A percentile compares a stretch with the other conserved stretches of the same genome.
Evolutionary conservation across 92 coral and sea anemone species (phyloP).

Genomic region (Palythoa grandiflora): DNA sequence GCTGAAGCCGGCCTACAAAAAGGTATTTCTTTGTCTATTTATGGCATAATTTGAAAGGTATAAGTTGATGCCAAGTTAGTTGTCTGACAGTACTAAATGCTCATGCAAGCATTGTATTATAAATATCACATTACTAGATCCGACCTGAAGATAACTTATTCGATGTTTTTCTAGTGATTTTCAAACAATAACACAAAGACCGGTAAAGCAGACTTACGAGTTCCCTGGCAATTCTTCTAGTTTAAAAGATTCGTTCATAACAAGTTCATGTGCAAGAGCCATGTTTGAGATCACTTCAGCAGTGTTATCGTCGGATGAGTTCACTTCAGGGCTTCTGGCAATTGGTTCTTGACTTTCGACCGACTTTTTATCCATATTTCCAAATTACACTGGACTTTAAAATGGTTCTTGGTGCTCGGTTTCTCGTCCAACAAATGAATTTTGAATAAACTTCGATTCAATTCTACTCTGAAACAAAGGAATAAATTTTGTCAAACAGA

Average conservation of each 20-base stretch:
- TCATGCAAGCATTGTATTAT: too few relatives aligned
- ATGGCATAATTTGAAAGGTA: too few relatives aligned
- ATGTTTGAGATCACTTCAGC: constrained; percentile 84
- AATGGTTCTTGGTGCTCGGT: neutral
- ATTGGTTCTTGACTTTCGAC: constrained; percentile 23
- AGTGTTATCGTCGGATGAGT: constrained; percentile 49
- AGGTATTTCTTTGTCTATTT: too few relatives aligned
- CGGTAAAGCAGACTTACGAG: constrained; percentile 75
- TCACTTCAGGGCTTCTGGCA: constrained; percentile 25
- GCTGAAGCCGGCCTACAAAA: too few relatives aligned
- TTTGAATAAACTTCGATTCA: neutral
- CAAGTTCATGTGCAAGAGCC: constrained; percentile 98
- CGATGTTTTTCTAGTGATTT: neutral
- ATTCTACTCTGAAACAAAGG: constrained; percentile 28
- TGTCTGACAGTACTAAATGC: too few relatives aligned
- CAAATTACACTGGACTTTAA: too few relatives aligned
- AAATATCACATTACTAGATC: neutral
- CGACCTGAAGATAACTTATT: neutral
- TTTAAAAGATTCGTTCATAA: constrained; percentile 88
- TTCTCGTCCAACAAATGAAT: neutral
- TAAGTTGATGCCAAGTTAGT: too few relatives aligned
- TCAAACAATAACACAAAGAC: neutral
- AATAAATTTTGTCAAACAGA: constrained; percentile 4
- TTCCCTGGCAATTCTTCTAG: constrained; percentile 83
- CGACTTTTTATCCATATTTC: constrained; percentile 53